Evolutionary conservation across 1,140 invertebrate species (phyloP).

Genomic region (Aphelenchoides fujianensis): DNA sequence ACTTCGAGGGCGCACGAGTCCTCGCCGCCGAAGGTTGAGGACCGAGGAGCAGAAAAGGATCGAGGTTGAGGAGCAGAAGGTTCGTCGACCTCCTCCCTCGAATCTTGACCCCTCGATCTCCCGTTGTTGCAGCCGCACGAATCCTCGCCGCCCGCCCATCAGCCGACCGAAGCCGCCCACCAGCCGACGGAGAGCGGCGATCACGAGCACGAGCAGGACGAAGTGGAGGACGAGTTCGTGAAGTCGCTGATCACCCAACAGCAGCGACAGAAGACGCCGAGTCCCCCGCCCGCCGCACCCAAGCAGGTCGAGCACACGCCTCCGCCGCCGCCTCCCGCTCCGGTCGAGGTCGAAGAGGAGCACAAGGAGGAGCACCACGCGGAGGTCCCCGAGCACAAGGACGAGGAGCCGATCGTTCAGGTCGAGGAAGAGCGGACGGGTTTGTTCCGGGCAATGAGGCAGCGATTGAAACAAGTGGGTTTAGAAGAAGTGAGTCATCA

Average conservation of each 20-base stretch:
- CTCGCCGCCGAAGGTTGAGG: not conserved
- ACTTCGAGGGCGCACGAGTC: not conserved
- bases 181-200: too few species aligned
- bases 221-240: conserved; percentile 3
- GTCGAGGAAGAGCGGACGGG: too few species aligned
- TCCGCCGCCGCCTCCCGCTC: not conserved
- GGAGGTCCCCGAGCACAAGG: not conserved
- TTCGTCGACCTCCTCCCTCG: too few species aligned
- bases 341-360: not conserved
- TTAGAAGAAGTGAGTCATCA: too few species aligned
- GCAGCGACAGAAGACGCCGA: conserved; percentile 6
- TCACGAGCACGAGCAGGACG: not conserved
- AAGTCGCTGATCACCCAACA: conserved; percentile 9
- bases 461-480: conserved; percentile 4
- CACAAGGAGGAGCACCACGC: not conserved
- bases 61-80: not conserved
- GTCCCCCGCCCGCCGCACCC: not conserved
- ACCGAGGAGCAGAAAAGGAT: not conserved
- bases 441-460: too few species aligned
- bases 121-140: too few species aligned
- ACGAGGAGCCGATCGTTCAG: too few species aligned
- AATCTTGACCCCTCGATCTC: too few species aligned
- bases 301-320: not conserved
- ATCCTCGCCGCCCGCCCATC: too few species aligned
- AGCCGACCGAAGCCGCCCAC: too few species aligned